Evolutionary conservation across 1,140 invertebrate species (phyloP).

Genomic region (Dufourea novaeangliae): DNA sequence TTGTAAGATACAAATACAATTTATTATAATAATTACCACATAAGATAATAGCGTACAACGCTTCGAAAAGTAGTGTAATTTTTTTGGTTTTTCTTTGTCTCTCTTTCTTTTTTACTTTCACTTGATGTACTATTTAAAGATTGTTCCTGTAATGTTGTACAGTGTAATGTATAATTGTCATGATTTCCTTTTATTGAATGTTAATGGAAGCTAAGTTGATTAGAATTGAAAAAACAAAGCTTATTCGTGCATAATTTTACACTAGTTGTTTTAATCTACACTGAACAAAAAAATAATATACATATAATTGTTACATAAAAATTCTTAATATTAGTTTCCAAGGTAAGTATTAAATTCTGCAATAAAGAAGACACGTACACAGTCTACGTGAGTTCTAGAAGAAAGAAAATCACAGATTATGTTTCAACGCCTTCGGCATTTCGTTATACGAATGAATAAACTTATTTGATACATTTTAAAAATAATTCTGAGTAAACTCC

Average conservation of each 20-base stretch:
- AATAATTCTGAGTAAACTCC: conserved; percentile 41
- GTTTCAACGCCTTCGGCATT: conserved; percentile 44
- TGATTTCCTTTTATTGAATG: conserved; percentile 57
- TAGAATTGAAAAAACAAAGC: conserved; percentile 51
- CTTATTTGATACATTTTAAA: conserved; percentile 60
- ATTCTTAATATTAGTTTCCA: conserved; percentile 51
- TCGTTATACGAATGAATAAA: conserved; percentile 57
- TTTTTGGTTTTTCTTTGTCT: conserved; percentile 15
- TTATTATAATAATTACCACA: conserved; percentile 58
- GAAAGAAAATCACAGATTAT: conserved; percentile 36
- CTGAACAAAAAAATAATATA: conserved; percentile 48
- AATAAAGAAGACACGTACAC: conserved; percentile 38
- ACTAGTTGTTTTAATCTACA: conserved; percentile 62
- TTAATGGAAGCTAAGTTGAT: conserved; percentile 59
- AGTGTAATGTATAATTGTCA: conserved; percentile 65
- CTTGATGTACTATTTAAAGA: conserved; percentile 66
- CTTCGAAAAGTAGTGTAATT: conserved; percentile 55
- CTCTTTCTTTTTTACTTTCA: conserved; percentile 62
- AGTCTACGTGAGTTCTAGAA: conserved; percentile 15
- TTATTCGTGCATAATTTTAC: conserved; percentile 62
- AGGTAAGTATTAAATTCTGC: conserved; percentile 62
- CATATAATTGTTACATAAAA: conserved; percentile 55
- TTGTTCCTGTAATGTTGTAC: conserved; percentile 66
- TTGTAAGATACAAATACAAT: conserved; percentile 66
- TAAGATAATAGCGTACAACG: conserved; percentile 56